These are phyloP conservation scores for Lepidurus packardi DNA, from an alignment of 1,140 invertebrate genomes.

Conservation along the genomic window DNA sequence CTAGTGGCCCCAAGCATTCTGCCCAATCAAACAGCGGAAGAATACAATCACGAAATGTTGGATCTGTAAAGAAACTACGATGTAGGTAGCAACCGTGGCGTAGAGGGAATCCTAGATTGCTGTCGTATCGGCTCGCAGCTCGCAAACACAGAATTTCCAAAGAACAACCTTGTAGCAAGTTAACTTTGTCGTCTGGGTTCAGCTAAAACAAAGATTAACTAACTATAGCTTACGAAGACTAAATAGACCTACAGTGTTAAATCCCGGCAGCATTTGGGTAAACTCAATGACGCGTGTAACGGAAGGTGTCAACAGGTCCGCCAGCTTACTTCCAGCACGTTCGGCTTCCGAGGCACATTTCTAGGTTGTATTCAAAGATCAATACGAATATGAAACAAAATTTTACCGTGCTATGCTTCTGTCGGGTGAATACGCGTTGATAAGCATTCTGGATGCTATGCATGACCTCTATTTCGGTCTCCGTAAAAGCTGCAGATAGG, in stretches of 20 bases:
- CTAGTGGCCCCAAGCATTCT: neutral
- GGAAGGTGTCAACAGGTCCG: conserved; percentile 11
- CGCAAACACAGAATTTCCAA: conserved; percentile 29
- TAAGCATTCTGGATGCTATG: neutral
- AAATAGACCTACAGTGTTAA: conserved; percentile 22
- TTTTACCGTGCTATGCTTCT: conserved; percentile 4
- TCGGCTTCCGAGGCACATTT: neutral
- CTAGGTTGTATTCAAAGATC: neutral
- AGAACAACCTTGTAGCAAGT: conserved; percentile 15
- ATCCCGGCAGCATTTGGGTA: conserved; percentile 23
- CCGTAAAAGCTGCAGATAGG: too few species aligned
- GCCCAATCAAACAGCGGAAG: conserved; percentile 25
- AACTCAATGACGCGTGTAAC: conserved; percentile 13
- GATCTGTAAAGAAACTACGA: conserved; percentile 6
- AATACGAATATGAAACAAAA: neutral
- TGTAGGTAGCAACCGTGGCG: neutral
- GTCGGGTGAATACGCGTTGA: neutral
- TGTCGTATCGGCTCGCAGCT: conserved; percentile 23
- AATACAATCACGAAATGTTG: neutral
- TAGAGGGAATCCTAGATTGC: conserved; percentile 23
- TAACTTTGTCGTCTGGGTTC: neutral
- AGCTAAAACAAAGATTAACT: conserved; percentile 5
- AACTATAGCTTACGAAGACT: neutral
- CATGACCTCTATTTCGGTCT: neutral
- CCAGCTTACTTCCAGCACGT: neutral